Conservation (phyloP, 1,140 invertebrate genomes). For the Trialeurodes vaporariorum region DNA sequence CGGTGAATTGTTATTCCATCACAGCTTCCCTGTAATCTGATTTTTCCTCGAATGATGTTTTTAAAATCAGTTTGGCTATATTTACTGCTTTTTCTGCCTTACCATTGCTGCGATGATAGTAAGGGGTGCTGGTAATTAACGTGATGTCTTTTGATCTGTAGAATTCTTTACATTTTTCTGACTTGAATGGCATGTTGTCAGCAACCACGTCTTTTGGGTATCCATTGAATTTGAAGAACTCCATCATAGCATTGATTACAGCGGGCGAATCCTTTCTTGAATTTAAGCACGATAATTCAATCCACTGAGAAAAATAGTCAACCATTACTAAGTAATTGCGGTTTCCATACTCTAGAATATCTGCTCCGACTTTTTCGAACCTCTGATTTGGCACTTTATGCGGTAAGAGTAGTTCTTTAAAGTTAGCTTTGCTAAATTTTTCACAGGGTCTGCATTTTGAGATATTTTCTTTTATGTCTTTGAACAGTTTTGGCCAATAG, state of each 20-base stretch:
- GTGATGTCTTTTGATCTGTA: constrained; percentile 31
- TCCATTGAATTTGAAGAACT: constrained; percentile 32
- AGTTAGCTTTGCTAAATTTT: constrained; percentile 23
- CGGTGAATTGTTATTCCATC: too few relatives aligned
- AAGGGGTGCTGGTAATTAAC: constrained; percentile 30
- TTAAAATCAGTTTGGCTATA: constrained; percentile 5
- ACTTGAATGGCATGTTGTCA: constrained; percentile 36
- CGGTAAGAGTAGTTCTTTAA: constrained; percentile 26
- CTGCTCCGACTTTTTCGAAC: constrained; percentile 28
- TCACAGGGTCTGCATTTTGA: constrained; percentile 28
- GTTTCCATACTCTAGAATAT: constrained; percentile 24
- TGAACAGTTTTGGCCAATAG: too few relatives aligned
- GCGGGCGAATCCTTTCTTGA: too few relatives aligned
- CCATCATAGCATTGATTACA: constrained; percentile 20
- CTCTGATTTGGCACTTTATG: constrained; percentile 25
- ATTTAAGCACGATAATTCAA: constrained; percentile 18
- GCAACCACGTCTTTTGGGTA: constrained; percentile 33
- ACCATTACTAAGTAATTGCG: constrained; percentile 9
- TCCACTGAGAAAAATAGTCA: too few relatives aligned
- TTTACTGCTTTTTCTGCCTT: constrained; percentile 28
- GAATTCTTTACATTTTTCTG: constrained; percentile 34
- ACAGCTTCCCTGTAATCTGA: too few relatives aligned
- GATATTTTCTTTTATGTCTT: too few relatives aligned
- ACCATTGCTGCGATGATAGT: constrained; percentile 36
- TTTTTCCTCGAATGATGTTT: neutral